Base-by-base conservation (phyloP, 1,140 invertebrate genomes). In the Vanessa tameamea region DNA sequence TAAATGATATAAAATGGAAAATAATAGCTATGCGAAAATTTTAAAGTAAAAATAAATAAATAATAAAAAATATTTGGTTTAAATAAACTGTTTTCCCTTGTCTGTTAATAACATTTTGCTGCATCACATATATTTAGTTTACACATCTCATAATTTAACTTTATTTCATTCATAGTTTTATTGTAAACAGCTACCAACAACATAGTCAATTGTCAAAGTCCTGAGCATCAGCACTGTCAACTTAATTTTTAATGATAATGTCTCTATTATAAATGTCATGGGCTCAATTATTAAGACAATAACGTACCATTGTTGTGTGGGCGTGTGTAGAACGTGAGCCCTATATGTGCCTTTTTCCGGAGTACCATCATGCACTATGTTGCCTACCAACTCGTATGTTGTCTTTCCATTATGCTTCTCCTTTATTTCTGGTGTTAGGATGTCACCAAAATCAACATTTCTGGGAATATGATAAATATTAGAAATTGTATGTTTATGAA, bases 311-410 rank as follows among this genome's bases (percentile, higher is more conserved):
- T 96, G 95, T 3, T 95, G 95, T 53, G 95, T 96, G 68, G 98
- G 97, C 94, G 98, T 98, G 85, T 99, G 99, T 51, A 99, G 93
- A 61, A 99, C 96, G 89, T 99, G 99, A 14, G 98, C 97, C 76
- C 98, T 95, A 92, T 99, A 99, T 0, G 97, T 99, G 15, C 98
- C 98, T 86, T 97, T 96, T 63, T 96, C 96, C 14, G 99, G 98
- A 81, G 98, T 97, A 11, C 99, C 99, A 87, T 99, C 99, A 86
- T 99, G 99, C 9, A 99, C 98, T 81, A 99, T 98, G 88, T 99
- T 99, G 0, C 98, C 98, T 23, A 99, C 96, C 47, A 99, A 94
- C 94, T 99, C 98, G 86, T 99, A 99, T 73, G 93, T 94, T 0
- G 96, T 97, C 65, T 97, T 97, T 72, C 95, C 95, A 71, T 96